Base-by-base conservation (phyloP, 2,888 invertebrate genomes). In the Hypselothyrea guttata region DNA sequence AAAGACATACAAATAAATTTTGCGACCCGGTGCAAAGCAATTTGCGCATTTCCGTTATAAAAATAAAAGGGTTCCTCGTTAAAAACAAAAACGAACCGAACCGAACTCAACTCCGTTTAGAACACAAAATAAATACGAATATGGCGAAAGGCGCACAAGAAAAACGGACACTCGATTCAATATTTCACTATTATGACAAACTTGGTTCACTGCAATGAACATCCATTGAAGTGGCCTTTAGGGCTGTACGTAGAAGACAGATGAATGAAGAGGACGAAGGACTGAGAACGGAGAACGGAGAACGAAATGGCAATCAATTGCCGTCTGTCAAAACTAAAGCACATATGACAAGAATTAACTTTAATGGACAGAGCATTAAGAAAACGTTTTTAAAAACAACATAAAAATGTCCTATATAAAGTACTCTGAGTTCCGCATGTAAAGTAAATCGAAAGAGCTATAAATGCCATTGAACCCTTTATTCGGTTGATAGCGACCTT, bases 11-110 rank as follows among this genome's bases (percentile, higher is more conserved):
- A 75, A 76, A 75, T 79, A 76, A 76, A 84, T 79, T 82, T 79
- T 61, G 22, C 71, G 75, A 70, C 67, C 85, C 77, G 77, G 85
- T 77, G 77, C 86, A 85, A 85, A 78, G 86, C 78, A 78, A 78
- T 78, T 78, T 78, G 78, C 78, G 76, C 78, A 78, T 83, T 78
- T 78, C 78, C 78, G 86, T 68, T 79, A 60, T 71, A 84, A 71
- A 85, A 85, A 71, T 65, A 79, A 79, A 78, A 79, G 84, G 84
- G 84, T 71, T 83, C 42, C 86, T 78, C 77, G 78, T 78, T 78
- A 85, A 79, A 85, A 83, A 75, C 81, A 78, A 85, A 81, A 59
- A 38, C 38, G 38, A 38, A 38, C 16, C 38, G 47, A 54, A 54
- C 38, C 67, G 44, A 76, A 62, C 69, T 28, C 9, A 16, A 16